These are phyloP conservation scores for Camponotus vicinus DNA, from an alignment of 1,140 invertebrate genomes.

Conservation along the genomic window DNA sequence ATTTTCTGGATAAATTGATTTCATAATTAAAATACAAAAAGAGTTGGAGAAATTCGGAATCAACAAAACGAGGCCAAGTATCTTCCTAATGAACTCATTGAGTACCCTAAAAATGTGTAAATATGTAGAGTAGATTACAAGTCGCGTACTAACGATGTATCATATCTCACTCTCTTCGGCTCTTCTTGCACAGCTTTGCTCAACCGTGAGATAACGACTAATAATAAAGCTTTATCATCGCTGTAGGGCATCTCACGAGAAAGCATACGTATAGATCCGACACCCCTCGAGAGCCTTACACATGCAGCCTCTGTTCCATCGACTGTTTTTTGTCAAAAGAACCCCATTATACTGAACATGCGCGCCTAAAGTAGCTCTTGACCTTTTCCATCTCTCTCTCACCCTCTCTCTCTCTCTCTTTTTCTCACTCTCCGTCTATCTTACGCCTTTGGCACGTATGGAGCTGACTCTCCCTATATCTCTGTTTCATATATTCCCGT, in stretches of 20 bases:
- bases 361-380: slow-evolving; percentile 68
- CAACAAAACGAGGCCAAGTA: slow-evolving; percentile 3
- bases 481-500: slow-evolving; percentile 50
- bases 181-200: slow-evolving; percentile 21
- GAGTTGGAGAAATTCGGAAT: not conserved
- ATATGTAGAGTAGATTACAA: slow-evolving; percentile 14
- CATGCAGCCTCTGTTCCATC: slow-evolving; percentile 58
- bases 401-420: not conserved
- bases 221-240: slow-evolving; percentile 64
- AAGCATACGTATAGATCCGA: slow-evolving; percentile 40
- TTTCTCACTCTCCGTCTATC: slow-evolving; percentile 34
- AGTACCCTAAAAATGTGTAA: not conserved
- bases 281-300: slow-evolving; percentile 40
- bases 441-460: slow-evolving; percentile 13
- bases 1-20: not conserved
- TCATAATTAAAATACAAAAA: not conserved
- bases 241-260: slow-evolving; percentile 45
- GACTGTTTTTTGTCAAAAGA: slow-evolving; percentile 68
- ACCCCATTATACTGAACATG: slow-evolving; percentile 65
- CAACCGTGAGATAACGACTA: slow-evolving; percentile 58
- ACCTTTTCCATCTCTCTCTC: slow-evolving; percentile 38
- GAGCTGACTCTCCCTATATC: slow-evolving; percentile 20
- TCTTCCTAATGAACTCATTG: slow-evolving; percentile 13
- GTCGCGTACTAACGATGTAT: not conserved
- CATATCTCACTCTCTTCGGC: not conserved